Evolutionary conservation across 2,888 invertebrate genomes (phyloP), one percentile per base, ranked within the genome.

Genomic region (Neria commutata): DNA sequence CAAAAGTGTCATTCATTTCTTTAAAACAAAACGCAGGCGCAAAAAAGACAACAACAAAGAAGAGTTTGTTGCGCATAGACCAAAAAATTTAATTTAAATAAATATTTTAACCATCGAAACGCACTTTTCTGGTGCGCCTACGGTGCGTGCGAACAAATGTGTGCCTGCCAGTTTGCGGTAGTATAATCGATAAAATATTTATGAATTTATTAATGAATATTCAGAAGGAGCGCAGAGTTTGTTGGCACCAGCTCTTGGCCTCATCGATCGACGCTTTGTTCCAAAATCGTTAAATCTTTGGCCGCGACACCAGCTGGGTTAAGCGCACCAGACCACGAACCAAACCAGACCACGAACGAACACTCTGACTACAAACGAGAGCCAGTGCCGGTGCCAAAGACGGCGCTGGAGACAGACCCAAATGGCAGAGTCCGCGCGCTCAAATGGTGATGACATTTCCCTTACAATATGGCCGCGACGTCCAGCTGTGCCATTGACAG

Each of bases 401-500:
- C n/a, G 8, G 37, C 37, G 6, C n/a, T 37, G 37, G n/a, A n/a
- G n/a, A n/a, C n/a, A n/a, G n/a, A n/a, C n/a, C n/a, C n/a, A n/a
- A n/a, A n/a, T n/a, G n/a, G n/a, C n/a, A n/a, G n/a, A n/a, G n/a
- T n/a, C n/a, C n/a, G 37, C 11, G 4, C 16, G 37, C 19, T 6
- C 17, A n/a, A n/a, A 4, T 42, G 29, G 6, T 29, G 19, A 19
- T 42, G 42, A 42, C 42, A 42, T 42, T 42, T 42, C 19, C 42
- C 14, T 42, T 42, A 21, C 42, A 42, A 42, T 42, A 42, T 42
- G 42, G 42, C 42, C 42, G 42, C 42, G 19, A 29, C 11, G 25
- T 51, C 62, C 60, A 47, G 63, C 63, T 63, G 63, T 25, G 53
- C 54, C 54, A 58, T 58, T 52, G 56, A 53, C 50, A 53, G 26